Evolutionary conservation across 2,797 vertebrate species (phyloP).

Genomic region (Siniperca undulata): DNA sequence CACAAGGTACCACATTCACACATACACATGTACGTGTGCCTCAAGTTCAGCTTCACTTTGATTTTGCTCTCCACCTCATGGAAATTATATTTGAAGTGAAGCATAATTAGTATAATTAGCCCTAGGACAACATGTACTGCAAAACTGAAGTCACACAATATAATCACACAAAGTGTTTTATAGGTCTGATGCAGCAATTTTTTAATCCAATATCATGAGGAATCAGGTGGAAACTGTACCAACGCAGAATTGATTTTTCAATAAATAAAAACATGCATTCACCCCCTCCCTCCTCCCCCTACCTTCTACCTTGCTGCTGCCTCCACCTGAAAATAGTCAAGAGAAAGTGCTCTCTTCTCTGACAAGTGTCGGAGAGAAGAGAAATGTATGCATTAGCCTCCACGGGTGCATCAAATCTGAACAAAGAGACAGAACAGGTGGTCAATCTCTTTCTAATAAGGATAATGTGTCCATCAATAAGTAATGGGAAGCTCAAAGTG

Average conservation of each 20-base stretch:
- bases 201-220: constrained; percentile 12
- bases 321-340: constrained; percentile 60
- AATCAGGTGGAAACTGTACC: constrained; percentile 1
- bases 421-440: not conserved
- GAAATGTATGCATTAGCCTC: constrained; percentile 48
- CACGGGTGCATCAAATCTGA: constrained; percentile 30
- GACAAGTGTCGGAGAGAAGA: constrained; percentile 47
- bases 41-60: not conserved
- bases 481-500: not conserved
- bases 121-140: not conserved
- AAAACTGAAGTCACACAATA: not conserved
- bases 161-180: constrained; percentile 7
- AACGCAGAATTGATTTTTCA: constrained; percentile 47
- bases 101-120: not conserved
- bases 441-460: constrained; percentile 26
- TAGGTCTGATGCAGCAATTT: constrained; percentile 1
- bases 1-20: not conserved
- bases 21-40: too few relatives aligned
- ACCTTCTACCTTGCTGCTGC: constrained; percentile 17
- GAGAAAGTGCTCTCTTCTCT: constrained; percentile 62
- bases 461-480: constrained; percentile 37
- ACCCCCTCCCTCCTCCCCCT: not conserved
- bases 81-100: not conserved
- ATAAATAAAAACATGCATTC: constrained; percentile 43
- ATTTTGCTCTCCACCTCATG: not conserved